Percentiles rank a stretch among this genome's conserved stretches.
phyloP scores from a whole-genome alignment of 2,797 vertebrate genomes.

The Urosaurus nigricauda region DNA sequence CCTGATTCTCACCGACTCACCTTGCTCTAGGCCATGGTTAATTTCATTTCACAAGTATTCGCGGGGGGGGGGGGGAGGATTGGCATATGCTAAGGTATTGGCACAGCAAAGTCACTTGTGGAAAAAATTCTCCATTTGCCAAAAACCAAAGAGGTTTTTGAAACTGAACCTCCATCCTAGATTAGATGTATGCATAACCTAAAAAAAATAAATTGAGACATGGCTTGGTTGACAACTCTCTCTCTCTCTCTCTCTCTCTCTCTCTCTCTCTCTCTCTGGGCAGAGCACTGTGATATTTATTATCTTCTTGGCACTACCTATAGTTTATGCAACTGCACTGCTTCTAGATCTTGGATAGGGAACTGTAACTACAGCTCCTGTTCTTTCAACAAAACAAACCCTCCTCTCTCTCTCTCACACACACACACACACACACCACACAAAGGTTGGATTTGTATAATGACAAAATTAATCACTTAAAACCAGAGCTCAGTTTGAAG shows the following conservation, averaged over 20 bases:
- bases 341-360: conserved; percentile 40
- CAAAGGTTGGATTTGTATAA: neutral
- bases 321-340: conserved; percentile 27
- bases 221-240: conserved; percentile 30
- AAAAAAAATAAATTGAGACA: conserved; percentile 29
- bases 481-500: neutral
- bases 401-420: neutral
- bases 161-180: conserved; percentile 20
- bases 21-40: neutral
- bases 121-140: neutral
- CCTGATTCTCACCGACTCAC: too few species aligned
- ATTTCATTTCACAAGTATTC: neutral
- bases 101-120: neutral
- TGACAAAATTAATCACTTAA: neutral
- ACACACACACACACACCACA: too few species aligned
- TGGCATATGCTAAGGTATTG: neutral
- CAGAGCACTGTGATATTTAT: conserved; percentile 28
- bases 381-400: conserved; percentile 45
- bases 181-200: conserved; percentile 15
- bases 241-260: conserved; percentile 6
- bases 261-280: neutral
- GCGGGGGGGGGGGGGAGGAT: neutral
- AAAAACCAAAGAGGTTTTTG: neutral
- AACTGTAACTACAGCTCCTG: conserved; percentile 13
- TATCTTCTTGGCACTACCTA: conserved; percentile 47